A percentile compares a stretch with the other conserved stretches of the same genome.
phyloP scores from a whole-genome alignment of 2,888 invertebrate genomes.

The Aphodius sticticus region DNA sequence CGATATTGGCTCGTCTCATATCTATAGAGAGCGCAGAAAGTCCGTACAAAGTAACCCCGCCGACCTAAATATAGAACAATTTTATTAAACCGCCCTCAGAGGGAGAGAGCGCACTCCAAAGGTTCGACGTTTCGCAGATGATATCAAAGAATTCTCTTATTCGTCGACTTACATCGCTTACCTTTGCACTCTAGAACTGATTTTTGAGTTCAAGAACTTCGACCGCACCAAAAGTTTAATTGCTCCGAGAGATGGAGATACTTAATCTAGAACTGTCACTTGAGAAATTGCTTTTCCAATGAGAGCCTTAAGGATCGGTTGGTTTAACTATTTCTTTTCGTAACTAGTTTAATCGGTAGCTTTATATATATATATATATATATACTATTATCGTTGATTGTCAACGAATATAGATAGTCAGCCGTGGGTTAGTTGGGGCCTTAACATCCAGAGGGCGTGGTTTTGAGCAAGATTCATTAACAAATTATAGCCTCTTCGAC shows the following conservation, averaged over 20 bases:
- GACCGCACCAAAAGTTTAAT: neutral
- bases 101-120: neutral
- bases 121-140: neutral
- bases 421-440: too few relatives aligned
- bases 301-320: neutral
- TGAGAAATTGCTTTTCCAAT: neutral
- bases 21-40: neutral
- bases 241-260: neutral
- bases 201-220: neutral
- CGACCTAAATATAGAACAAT: neutral
- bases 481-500: too few relatives aligned
- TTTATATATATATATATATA: too few relatives aligned
- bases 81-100: neutral
- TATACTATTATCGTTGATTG: too few relatives aligned
- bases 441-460: too few relatives aligned
- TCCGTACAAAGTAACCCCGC: neutral
- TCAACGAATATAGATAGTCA: too few relatives aligned
- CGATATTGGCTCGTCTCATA: neutral
- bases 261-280: neutral
- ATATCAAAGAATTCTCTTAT: neutral
- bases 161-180: neutral
- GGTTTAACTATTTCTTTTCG: neutral
- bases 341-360: neutral
- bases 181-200: neutral
- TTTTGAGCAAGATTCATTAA: too few relatives aligned